Evolutionary conservation across 2,113 vertebrate genomes (phyloP).

Genomic region (Regulus satrapa): DNA sequence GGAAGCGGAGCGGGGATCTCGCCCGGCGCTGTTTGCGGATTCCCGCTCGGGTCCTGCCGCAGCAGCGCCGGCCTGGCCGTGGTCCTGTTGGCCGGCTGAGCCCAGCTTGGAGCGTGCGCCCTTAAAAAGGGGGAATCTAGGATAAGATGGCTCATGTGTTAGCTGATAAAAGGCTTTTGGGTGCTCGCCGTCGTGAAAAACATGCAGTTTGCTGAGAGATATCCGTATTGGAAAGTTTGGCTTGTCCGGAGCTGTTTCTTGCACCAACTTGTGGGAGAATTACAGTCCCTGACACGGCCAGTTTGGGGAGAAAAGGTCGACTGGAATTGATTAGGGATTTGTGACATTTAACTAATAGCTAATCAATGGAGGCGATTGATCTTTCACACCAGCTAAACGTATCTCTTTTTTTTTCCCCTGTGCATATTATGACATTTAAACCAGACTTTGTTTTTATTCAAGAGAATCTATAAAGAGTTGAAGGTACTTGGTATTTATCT

Average conservation of each 20-base stretch:
- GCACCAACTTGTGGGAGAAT: not conserved
- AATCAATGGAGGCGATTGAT: not conserved
- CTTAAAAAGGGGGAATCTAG: not conserved
- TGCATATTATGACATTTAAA: not conserved
- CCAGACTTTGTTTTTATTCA: not conserved
- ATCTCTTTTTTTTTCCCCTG: not conserved
- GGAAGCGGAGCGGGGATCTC: too few relatives aligned
- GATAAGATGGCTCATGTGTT: rapidly evolving
- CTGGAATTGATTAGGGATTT: not conserved
- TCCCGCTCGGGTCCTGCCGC: too few relatives aligned
- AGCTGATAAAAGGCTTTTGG: not conserved
- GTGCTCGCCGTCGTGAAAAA: not conserved
- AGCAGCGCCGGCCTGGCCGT: too few relatives aligned
- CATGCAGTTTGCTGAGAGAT: not conserved
- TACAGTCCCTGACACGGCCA: not conserved
- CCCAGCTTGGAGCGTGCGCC: rapidly evolving
- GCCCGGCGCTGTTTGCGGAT: too few relatives aligned
- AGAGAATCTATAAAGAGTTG: not conserved
- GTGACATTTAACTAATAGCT: not conserved
- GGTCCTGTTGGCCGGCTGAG: not conserved
- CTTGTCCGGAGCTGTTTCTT: not conserved
- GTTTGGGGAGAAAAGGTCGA: not conserved
- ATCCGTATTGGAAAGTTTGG: not conserved
- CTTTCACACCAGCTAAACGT: not conserved
- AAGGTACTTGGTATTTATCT: not conserved